These are phyloP conservation scores for Drosophila setosimentum DNA, from an alignment of 2,888 invertebrate species.

Conservation along the genomic window DNA sequence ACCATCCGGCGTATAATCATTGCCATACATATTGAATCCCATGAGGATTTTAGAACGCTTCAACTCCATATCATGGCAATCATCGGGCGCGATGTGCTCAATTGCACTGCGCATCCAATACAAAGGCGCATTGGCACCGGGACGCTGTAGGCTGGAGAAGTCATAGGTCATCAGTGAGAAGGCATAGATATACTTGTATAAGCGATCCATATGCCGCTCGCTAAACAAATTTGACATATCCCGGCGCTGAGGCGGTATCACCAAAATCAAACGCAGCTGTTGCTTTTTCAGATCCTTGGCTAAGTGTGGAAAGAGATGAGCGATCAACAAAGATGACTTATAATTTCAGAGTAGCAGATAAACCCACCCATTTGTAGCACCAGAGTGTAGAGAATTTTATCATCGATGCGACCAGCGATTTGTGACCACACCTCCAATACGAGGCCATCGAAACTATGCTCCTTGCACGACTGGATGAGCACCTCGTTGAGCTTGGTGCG, in stretches of 20 bases:
- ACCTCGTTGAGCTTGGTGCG: slow-evolving; percentile 89
- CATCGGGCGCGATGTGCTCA: slow-evolving; percentile 89
- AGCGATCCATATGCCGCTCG: slow-evolving; percentile 90
- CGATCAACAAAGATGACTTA: neutral
- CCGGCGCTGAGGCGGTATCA: slow-evolving; percentile 90
- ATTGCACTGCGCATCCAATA: slow-evolving; percentile 93
- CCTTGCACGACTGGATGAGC: slow-evolving; percentile 89
- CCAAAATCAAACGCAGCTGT: slow-evolving; percentile 89
- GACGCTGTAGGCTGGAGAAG: slow-evolving; percentile 92
- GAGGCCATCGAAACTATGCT: slow-evolving; percentile 94
- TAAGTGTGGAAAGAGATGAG: slow-evolving; percentile 59
- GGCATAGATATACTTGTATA: slow-evolving; percentile 91
- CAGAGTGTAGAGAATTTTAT: slow-evolving; percentile 87
- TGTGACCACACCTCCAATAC: slow-evolving; percentile 97
- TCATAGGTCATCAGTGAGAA: slow-evolving; percentile 99
- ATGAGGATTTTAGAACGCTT: slow-evolving; percentile 92
- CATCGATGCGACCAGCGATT: slow-evolving; percentile 88
- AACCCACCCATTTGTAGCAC: slow-evolving; percentile 87
- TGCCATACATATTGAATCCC: slow-evolving; percentile 97
- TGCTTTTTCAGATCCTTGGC: slow-evolving; percentile 87
- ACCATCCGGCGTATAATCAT: slow-evolving; percentile 92
- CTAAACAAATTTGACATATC: slow-evolving; percentile 89
- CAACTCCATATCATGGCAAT: slow-evolving; percentile 84
- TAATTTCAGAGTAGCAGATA: neutral
- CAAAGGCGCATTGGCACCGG: slow-evolving; percentile 95